These are phyloP conservation scores for Limnephilus marmoratus DNA, from an alignment of 2,888 invertebrate genomes.

Conservation along the genomic window DNA sequence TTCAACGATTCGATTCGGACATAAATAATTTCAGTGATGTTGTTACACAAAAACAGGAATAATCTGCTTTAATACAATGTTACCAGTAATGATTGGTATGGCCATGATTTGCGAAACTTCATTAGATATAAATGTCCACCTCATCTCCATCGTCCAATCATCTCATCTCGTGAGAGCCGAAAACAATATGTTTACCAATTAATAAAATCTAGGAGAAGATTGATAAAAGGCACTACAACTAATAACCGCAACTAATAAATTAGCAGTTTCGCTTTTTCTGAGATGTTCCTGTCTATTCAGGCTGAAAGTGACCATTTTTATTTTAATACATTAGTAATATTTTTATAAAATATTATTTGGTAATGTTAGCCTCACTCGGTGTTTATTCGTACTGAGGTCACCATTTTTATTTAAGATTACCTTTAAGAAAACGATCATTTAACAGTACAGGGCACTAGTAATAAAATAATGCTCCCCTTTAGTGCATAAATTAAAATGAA, in stretches of 20 bases:
- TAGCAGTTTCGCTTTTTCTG: no score
- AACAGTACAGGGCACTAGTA: neutral
- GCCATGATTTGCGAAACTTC: neutral
- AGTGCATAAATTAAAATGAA: neutral
- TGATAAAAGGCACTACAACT: neutral
- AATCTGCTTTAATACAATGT: neutral
- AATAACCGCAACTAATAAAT: no score
- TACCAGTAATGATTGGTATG: neutral
- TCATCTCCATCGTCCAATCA: no score
- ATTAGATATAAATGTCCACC: neutral
- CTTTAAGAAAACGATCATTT: neutral
- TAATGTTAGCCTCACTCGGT: neutral
- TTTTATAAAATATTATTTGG: no score
- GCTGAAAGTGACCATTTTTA: no score
- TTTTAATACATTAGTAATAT: no score
- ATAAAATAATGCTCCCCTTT: neutral
- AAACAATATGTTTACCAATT: neutral
- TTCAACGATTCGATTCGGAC: neutral
- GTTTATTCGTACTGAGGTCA: no score
- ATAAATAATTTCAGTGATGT: neutral
- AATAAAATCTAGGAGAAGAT: neutral
- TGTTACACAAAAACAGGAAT: neutral
- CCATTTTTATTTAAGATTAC: no score
- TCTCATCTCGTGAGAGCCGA: neutral
- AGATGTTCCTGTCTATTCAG: neutral